Evolutionary conservation across 2,113 vertebrate species (phyloP), one percentile per base, ranked within the genome.

Genomic region (Proterorhinus semilunaris): DNA sequence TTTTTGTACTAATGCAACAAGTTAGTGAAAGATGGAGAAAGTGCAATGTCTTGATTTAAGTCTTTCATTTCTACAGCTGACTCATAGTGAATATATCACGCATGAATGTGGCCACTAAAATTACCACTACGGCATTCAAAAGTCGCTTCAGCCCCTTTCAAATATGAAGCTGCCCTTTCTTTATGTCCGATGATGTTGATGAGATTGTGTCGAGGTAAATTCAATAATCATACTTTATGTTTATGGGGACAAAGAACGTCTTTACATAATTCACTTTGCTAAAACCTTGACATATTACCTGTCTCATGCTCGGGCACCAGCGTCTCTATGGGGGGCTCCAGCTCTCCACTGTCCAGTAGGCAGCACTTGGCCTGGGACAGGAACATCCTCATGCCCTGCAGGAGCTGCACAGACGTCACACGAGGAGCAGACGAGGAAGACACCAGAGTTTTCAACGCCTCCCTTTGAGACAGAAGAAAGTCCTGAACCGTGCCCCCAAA

Each of bases 401-500:
- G 91, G 52, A 96, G 81, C 72, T 89, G 87, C 76, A 87, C 88
- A 0, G 92, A 81, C 2, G 86, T 81, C 61, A 74, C 72, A 0
- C 27, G 44, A 1, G 81, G 84, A 6, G 85, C 71, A 0, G 80
- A 49, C 5, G 68, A 73, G 2, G 78, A 71, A 1, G 85, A 80
- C 8, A 62, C 81, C 69, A 94, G 75, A 68, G 85, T 73, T 78
- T 88, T 86, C 15, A 93, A 84, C 59, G 69, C 80, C 44, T 89
- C 89, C 62, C 90, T 87, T 69, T 93, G 91, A 49, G 74, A 87
- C 68, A 90, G 86, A 45, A 96, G 83, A 64, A 95, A 95, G 76
- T 94, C 93, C 83, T 95, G 95, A 6, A 95, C 86, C 83, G 93
- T 88, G 61, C 92, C 88, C 0, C 95, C 95, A 6, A 94, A 93